Conservation (phyloP, 2,113 vertebrate genomes). For the Sturnira hondurensis region DNA sequence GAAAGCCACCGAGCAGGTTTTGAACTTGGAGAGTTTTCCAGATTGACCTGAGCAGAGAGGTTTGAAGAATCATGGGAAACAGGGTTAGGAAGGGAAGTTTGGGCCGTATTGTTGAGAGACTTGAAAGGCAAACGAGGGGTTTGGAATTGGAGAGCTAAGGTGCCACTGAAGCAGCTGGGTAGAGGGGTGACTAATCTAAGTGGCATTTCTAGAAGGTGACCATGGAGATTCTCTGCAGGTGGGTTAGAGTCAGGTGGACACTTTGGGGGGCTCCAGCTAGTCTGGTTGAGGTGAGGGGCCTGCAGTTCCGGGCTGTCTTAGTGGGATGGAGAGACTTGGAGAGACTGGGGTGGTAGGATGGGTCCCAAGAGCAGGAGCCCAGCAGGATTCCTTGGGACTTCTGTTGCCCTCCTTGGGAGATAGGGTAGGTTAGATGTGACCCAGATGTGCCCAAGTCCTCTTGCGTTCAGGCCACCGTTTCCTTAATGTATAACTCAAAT, state of each 20-base stretch:
- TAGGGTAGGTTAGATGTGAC: background rate
- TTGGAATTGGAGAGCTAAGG: background rate
- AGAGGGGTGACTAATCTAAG: background rate
- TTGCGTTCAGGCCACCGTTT: background rate
- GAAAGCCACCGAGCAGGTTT: background rate
- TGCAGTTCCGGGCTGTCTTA: background rate
- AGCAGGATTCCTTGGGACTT: background rate
- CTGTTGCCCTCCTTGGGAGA: background rate
- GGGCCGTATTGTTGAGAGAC: background rate
- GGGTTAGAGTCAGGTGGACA: background rate
- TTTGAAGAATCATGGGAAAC: background rate
- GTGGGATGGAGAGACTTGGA: background rate
- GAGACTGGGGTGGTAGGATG: background rate
- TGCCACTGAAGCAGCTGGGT: background rate
- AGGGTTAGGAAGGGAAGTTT: background rate
- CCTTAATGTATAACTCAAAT: background rate
- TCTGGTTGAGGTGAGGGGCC: background rate
- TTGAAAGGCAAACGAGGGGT: background rate
- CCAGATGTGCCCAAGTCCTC: background rate
- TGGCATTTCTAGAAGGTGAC: background rate
- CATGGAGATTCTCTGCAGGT: background rate
- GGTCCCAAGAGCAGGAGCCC: background rate
- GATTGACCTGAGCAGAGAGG: background rate
- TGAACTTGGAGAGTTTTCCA: background rate
- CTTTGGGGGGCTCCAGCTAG: too few relatives aligned